Evolutionary conservation across 2,113 vertebrate genomes (phyloP), one percentile per base, ranked within the genome.

Genomic region (Bagarius yarrelli): DNA sequence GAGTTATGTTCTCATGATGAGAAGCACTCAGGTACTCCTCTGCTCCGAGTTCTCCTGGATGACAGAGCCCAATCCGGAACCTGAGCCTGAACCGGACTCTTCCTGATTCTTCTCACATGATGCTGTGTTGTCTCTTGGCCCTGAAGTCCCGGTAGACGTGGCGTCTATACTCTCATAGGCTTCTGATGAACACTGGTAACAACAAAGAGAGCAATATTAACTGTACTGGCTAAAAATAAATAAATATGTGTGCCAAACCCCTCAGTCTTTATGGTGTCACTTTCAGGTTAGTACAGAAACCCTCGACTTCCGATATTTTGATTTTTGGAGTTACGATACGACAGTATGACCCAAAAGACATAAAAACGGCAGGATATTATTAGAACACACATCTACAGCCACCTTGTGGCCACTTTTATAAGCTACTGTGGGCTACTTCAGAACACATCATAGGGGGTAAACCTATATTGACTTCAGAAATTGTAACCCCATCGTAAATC

Each of bases 141-240:
- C 86, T 25, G 81, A 27, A 60, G 78, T 83, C 16, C 87, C 83
- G 23, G 81, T 92, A 0, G 88, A 84, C 1, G 83, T 77, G 3
- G 88, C 86, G 11, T 95, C 94, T 0, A 92, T 88, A 21, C 90
- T 92, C 85, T 95, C 94, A 0, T 93, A 94, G 18, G 93, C 89
- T 82, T 96, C 95, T 0, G 94, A 89, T 1, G 89, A 91, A 87
- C 94, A 95, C 94, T 96, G 86, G 64, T 82, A 81, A 83, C 71
- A 83, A 71, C 19, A 80, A 76, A 70, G 64, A 16, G 70, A 30
- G 60, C 8, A 81, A 16, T 40, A 52, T 34, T 53, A 76, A 55
- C 47, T 23, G 6, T 69, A 30, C 36, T 34, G 59, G 23, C 53
- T 34, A 50, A 36, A 40, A 50, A n/a, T 30, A 9, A 59, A 53